A percentile compares a stretch with the other conserved stretches of the same genome.
Conservation (phyloP, 2,797 vertebrate genomes). For the Cossypha dichroa region DNA sequence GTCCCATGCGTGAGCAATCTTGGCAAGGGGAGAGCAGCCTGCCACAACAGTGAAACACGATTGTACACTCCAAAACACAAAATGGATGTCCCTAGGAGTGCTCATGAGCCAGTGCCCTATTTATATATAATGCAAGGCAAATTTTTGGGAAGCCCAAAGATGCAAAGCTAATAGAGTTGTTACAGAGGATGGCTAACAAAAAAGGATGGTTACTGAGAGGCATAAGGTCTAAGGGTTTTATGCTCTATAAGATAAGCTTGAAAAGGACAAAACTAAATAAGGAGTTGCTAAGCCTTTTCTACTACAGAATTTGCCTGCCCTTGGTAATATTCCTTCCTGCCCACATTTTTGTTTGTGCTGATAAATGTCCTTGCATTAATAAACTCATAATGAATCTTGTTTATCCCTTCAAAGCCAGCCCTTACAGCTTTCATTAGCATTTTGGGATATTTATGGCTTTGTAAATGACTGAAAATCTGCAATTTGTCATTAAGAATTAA, state of each 20-base stretch:
- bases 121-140: not conserved
- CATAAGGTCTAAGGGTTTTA: not conserved
- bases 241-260: not conserved
- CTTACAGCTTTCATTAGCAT: constrained; percentile 34
- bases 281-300: not conserved
- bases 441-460: constrained; percentile 31
- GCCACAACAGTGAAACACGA: not conserved
- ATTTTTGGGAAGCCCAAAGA: not conserved
- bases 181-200: not conserved
- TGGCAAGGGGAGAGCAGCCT: not conserved
- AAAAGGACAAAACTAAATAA: not conserved
- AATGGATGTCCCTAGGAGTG: not conserved
- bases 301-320: not conserved
- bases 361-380: constrained; percentile 18
- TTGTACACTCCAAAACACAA: not conserved
- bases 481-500: constrained; percentile 48
- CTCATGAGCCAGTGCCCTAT: not conserved
- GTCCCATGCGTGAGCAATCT: not conserved
- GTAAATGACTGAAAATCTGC: constrained; percentile 39
- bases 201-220: not conserved
- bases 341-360: not conserved
- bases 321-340: not conserved
- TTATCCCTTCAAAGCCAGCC: constrained; percentile 24
- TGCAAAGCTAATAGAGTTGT: not conserved
- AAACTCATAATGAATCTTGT: constrained; percentile 11